Conservation (phyloP, 2,888 invertebrate genomes). For the Himalopsyche tibetana region DNA sequence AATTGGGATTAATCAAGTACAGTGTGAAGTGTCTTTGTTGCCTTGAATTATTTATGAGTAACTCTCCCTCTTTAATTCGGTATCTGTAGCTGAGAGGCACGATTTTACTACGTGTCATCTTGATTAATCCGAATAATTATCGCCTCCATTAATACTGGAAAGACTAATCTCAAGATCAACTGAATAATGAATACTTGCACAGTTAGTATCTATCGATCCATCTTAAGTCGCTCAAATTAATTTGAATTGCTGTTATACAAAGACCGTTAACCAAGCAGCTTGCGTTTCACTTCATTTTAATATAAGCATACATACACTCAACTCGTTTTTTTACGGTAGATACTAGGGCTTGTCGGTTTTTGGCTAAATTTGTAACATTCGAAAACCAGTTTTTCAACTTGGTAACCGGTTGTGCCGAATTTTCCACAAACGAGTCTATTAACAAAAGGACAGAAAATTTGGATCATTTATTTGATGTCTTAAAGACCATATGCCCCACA, state of each 20-base stretch:
- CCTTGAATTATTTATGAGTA: conserved; percentile 12
- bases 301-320: too few species aligned
- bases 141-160: not conserved
- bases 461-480: too few species aligned
- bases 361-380: too few species aligned
- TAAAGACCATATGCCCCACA: too few species aligned
- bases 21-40: conserved; percentile 1
- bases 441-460: too few species aligned
- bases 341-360: too few species aligned
- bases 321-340: too few species aligned
- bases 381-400: too few species aligned
- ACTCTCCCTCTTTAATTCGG: not conserved
- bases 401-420: too few species aligned
- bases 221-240: not conserved
- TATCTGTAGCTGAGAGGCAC: not conserved
- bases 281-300: too few species aligned
- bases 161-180: not conserved
- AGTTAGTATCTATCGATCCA: not conserved
- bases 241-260: not conserved
- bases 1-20: not conserved
- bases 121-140: conserved; percentile 13
- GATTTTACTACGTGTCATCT: not conserved
- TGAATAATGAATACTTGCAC: conserved; percentile 6
- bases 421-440: too few species aligned
- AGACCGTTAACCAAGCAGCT: too few species aligned